Evolutionary conservation across 1,140 invertebrate genomes (phyloP).

Genomic region (Homarus americanus): DNA sequence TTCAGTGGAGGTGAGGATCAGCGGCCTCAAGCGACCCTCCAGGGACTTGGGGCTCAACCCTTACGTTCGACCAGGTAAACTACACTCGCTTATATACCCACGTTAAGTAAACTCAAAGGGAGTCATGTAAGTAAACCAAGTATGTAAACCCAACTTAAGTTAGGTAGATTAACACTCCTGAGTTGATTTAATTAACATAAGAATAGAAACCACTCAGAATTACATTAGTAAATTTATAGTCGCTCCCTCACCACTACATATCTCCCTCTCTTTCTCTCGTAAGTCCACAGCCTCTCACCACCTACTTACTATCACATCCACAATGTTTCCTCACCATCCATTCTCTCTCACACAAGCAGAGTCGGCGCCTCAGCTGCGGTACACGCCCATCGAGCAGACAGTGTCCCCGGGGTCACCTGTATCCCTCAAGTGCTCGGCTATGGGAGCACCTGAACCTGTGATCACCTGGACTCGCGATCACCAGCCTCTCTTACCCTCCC

Average conservation of each 20-base stretch:
- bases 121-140: not conserved
- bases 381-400: conserved; percentile 58
- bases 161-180: too few relatives aligned
- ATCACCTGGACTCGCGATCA: conserved; percentile 85
- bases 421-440: conserved; percentile 91
- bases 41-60: not conserved
- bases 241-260: too few relatives aligned
- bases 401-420: conserved; percentile 91
- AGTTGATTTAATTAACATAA: too few relatives aligned
- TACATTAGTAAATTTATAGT: too few relatives aligned
- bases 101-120: not conserved
- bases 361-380: conserved; percentile 47
- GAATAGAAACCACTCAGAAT: too few relatives aligned
- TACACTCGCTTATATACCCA: not conserved
- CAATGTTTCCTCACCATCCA: not conserved
- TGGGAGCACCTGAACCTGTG: conserved; percentile 91
- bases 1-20: not conserved
- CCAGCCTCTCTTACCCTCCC: conserved; percentile 25
- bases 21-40: not conserved
- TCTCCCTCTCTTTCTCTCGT: too few relatives aligned
- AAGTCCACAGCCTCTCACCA: not conserved
- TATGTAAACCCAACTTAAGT: too few relatives aligned
- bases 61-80: not conserved
- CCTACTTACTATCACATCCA: too few relatives aligned
- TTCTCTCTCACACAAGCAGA: too few relatives aligned